Conservation (phyloP, 2,113 vertebrate genomes). For the Trichomycterus rosablanca region DNA sequence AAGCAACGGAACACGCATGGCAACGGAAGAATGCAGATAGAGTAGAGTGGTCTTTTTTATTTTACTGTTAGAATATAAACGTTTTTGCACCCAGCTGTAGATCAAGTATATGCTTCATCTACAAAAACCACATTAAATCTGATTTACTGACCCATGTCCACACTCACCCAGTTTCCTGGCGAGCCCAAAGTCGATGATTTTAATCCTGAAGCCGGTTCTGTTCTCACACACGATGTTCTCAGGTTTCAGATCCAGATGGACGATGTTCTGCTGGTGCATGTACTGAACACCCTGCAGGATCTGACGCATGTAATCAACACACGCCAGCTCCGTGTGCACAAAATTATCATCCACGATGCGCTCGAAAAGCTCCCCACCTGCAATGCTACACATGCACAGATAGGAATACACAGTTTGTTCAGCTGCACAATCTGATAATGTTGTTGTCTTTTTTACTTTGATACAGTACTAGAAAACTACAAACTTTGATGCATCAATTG, state of each 20-base stretch:
- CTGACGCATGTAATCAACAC: conserved; percentile 82
- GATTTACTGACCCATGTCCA: not conserved
- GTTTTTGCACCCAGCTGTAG: no score
- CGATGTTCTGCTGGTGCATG: conserved; percentile 85
- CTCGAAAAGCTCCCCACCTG: conserved; percentile 91
- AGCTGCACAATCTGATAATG: no score
- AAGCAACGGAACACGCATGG: no score
- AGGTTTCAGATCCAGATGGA: conserved; percentile 94
- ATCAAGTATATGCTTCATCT: no score
- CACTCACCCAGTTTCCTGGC: conserved; percentile 78
- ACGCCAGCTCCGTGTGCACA: conserved; percentile 81
- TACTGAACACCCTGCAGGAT: conserved; percentile 84
- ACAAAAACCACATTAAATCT: not conserved
- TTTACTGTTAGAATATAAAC: no score
- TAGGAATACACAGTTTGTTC: not conserved
- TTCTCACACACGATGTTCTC: conserved; percentile 93
- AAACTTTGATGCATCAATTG: no score
- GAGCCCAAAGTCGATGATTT: conserved; percentile 96
- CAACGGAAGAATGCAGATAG: no score
- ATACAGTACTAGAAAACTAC: no score
- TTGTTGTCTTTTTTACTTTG: no score
- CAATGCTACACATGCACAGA: conserved; percentile 67
- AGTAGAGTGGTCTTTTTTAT: no score
- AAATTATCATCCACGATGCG: conserved; percentile 89
- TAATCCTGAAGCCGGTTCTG: conserved; percentile 80